Base-by-base conservation (phyloP, 2,113 vertebrate species). In the Mugil cephalus region DNA sequence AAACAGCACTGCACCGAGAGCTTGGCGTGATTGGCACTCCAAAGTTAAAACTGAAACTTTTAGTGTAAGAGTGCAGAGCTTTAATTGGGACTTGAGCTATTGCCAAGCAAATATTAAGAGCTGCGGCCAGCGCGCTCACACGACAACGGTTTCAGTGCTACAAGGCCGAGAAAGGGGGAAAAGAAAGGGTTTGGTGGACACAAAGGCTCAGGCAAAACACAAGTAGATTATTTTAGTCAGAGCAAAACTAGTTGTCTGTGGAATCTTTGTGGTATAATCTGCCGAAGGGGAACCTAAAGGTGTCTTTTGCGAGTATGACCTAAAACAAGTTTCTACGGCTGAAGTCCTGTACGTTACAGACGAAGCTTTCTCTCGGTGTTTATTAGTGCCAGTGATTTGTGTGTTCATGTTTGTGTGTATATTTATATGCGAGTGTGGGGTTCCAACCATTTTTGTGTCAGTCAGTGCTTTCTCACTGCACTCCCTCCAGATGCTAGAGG, bases 401-500 rank as follows among this genome's bases (percentile, higher is more conserved):
- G 51, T 72, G 59, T 84, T 46, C 69, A 24, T 75, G 60, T 68
- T 54, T 71, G 48, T 66, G 65, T 74, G 58, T 63, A 36, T 60
- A 24, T 56, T 14, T 47, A 4, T 46, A n/a, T 53, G 35, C 46
- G 36, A 45, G 42, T 62, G 24, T 40, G 59, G 62, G 19, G 36
- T 68, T n/a, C 24, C 18, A n/a, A 72, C 69, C 59, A 53, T 42
- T 40, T 1, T 39, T 21, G 36, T 52, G 54, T 80, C 54, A 52
- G 46, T 70, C 47, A n/a, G n/a, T 83, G 63, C 60, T 84, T 63
- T 67, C 70, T 93, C 89, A 6, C 94, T 94, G 78, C 90, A 18
- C 95, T 93, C 74, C 17, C 95, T 93, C 74, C 87, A 35, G 63
- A 74, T 56, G 77, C 53, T 91, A 2, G 93, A 94, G 63, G 93